These are phyloP conservation scores for Dolichopus griseipennis DNA, from an alignment of 2,888 invertebrate genomes.

Conservation along the genomic window DNA sequence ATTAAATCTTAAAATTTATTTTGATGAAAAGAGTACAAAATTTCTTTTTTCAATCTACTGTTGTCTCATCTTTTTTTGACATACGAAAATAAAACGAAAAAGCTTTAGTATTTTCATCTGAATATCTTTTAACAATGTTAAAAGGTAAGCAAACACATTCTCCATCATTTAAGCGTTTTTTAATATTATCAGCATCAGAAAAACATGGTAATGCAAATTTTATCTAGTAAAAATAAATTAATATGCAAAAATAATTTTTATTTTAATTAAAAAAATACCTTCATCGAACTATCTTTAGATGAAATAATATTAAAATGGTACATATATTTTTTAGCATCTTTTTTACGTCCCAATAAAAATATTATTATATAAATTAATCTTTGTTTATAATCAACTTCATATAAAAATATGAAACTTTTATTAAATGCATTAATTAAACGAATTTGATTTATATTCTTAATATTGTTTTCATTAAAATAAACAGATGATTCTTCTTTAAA, in stretches of 20 bases:
- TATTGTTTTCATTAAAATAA: not conserved
- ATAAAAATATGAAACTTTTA: not conserved
- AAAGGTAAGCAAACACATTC: not conserved
- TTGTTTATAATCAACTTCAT: not conserved
- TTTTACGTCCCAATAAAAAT: not conserved
- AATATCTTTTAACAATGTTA: not conserved
- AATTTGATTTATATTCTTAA: not conserved
- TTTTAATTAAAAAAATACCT: not conserved
- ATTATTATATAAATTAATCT: not conserved
- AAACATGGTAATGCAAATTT: not conserved
- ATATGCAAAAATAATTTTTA: too few species aligned
- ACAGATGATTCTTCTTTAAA: not conserved
- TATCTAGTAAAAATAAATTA: not conserved
- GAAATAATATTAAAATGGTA: not conserved
- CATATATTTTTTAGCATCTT: not conserved
- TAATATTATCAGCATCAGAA: not conserved
- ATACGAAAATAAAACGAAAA: not conserved
- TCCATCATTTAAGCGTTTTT: not conserved
- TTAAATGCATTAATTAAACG: not conserved
- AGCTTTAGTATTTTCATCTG: not conserved
- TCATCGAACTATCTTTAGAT: not conserved
- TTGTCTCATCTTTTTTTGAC: not conserved
- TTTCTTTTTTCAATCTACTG: not conserved
- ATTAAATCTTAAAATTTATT: too few species aligned
- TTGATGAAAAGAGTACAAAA: too few species aligned